Percentiles rank a stretch among this genome's conserved stretches.
Conservation (phyloP, 1,140 invertebrate genomes). For the Dreissena polymorpha region DNA sequence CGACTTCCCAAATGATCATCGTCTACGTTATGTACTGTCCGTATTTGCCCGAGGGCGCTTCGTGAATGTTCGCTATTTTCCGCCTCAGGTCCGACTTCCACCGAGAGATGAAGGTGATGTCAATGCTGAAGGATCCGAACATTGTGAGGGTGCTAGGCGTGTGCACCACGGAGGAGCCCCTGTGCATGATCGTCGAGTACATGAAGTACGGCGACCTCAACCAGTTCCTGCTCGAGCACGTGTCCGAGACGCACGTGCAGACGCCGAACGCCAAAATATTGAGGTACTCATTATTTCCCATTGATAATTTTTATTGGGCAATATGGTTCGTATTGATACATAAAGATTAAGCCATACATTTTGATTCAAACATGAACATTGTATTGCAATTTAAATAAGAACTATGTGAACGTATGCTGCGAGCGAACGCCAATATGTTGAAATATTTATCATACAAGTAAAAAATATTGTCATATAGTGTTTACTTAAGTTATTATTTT, state of each 20-base stretch:
- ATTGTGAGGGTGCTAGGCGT: slow-evolving; percentile 92
- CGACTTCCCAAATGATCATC: too few species aligned
- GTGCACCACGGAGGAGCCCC: slow-evolving; percentile 89
- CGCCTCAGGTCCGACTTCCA: slow-evolving; percentile 89
- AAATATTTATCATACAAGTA: too few species aligned
- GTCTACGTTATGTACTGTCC: too few species aligned
- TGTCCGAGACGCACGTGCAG: slow-evolving; percentile 69
- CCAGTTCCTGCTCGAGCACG: slow-evolving; percentile 92
- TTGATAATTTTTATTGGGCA: neutral
- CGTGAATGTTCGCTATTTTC: too few species aligned
- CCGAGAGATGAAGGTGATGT: slow-evolving; percentile 92
- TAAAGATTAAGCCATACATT: neutral
- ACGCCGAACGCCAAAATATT: slow-evolving; percentile 71
- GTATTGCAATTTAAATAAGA: too few species aligned
- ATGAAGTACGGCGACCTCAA: slow-evolving; percentile 93
- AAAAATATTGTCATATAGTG: too few species aligned
- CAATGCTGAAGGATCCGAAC: slow-evolving; percentile 91
- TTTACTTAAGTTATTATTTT: too few species aligned
- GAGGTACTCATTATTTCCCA: slow-evolving; percentile 61
- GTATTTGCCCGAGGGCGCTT: too few species aligned
- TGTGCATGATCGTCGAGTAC: slow-evolving; percentile 94
- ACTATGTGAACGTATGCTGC: too few species aligned
- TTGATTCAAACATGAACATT: neutral
- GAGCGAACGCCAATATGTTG: too few species aligned
- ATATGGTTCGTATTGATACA: neutral